Evolutionary conservation across 1,140 invertebrate species (phyloP), one percentile per base, ranked within the genome.

Genomic region (Pachypsylla venusta): DNA sequence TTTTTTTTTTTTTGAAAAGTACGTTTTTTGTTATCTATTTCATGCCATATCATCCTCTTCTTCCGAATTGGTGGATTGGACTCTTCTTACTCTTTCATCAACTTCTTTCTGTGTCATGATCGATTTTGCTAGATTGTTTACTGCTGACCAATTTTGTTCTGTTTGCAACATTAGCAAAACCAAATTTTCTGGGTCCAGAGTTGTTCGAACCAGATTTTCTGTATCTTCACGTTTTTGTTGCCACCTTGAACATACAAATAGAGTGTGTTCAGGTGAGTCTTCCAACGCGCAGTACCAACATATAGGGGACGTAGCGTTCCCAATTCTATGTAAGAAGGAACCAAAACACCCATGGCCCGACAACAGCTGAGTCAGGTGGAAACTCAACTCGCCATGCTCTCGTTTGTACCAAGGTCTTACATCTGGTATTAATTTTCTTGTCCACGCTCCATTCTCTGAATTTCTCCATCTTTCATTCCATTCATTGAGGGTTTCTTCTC

Each of bases 311-410:
- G 20, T 2, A 2, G 13, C 20, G 13, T 16, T 27, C 14, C 20
- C 20, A 12, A 56, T 28, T 27, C 28, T 56, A 25, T 28, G n/a
- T 1, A 57, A 30, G 10, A 27, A 57, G 22, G 12, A 2, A 2
- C 61, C 20, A 39, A 66, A 67, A 28, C 63, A 68, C 1, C 67
- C 65, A 53, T 70, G 67, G 16, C 65, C 67, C 16, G 64, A 60
- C 1, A 69, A 53, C 26, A 65, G 57, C 61, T 69, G 68, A 0
- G 63, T 65, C 14, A 70, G 22, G 16, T 63, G 61, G 62, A 58
- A 68, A 25, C 64, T 61, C 13, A 64, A 42, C 5, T 56, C 53
- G 2, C 65, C 67, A 42, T 62, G 58, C 13, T 60, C 40, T 24
- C 64, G 28, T 24, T 60, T 55, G 2, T 62, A 20, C 66, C 64